Percentiles rank a stretch among this genome's conserved stretches.
Evolutionary conservation across 2,113 vertebrate species (phyloP).

Genomic region (Aptenodytes patagonicus): DNA sequence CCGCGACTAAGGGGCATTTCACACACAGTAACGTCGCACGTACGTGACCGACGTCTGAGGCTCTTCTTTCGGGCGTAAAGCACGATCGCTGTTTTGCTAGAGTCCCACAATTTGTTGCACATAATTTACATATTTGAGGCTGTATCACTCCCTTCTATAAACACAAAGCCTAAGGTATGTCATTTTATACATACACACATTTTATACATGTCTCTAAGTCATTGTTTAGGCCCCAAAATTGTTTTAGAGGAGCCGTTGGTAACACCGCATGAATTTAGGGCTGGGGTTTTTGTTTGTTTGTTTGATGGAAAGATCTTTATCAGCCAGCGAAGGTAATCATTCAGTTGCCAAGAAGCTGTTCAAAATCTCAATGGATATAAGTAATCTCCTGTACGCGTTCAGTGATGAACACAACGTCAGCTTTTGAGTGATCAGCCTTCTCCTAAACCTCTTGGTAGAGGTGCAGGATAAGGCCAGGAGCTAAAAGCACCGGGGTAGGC

Average conservation of each 20-base stretch:
- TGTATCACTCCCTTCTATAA: background rate
- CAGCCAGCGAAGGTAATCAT: background rate
- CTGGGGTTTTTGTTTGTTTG: background rate
- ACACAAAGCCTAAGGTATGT: background rate
- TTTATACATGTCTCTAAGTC: background rate
- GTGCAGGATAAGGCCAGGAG: background rate
- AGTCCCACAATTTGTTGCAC: background rate
- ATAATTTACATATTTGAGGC: background rate
- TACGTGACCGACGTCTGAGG: background rate
- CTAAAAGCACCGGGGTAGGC: background rate
- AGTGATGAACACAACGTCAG: background rate
- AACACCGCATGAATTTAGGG: background rate
- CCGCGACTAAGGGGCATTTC: background rate
- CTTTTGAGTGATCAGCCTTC: background rate
- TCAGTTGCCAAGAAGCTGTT: background rate
- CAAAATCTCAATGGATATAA: background rate
- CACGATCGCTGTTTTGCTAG: background rate
- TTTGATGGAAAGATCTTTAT: background rate
- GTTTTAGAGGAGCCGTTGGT: background rate
- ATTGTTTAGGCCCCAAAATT: background rate
- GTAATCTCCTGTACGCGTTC: background rate
- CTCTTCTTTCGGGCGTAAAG: background rate
- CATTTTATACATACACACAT: background rate
- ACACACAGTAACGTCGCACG: rapidly evolving
- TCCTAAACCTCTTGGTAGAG: background rate